Percentiles rank a stretch among this genome's conserved stretches.
Conservation (phyloP, 2,113 vertebrate genomes). For the Martes martes region DNA sequence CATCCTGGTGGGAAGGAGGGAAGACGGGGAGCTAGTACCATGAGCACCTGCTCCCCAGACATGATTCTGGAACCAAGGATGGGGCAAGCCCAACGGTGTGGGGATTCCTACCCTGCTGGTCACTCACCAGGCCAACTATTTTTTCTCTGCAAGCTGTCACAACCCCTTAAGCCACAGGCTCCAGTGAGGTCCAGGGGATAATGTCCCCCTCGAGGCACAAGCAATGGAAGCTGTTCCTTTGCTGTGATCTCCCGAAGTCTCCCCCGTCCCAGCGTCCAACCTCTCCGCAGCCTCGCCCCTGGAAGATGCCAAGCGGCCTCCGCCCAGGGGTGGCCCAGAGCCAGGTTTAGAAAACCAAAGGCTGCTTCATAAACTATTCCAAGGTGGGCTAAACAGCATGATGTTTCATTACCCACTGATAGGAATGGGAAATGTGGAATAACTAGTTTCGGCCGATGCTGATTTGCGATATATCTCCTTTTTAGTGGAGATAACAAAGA, state of each 20-base stretch:
- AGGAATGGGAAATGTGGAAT: constrained; percentile 42
- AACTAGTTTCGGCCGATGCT: constrained; percentile 17
- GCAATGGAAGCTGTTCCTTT: accelerated
- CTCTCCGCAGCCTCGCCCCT: accelerated
- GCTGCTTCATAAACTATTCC: not conserved
- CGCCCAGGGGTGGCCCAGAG: not conserved
- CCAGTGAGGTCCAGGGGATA: too few species aligned
- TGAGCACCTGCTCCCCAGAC: too few species aligned
- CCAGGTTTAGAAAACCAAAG: not conserved
- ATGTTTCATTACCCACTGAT: not conserved
- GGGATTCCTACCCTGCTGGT: not conserved
- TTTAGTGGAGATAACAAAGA: constrained; percentile 19
- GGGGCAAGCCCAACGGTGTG: not conserved
- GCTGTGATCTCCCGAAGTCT: accelerated
- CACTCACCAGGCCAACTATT: accelerated
- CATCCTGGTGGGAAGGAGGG: accelerated
- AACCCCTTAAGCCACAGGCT: too few species aligned
- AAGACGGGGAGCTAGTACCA: accelerated
- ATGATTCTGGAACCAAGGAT: accelerated
- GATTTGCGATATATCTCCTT: constrained; percentile 10
- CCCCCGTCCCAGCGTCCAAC: accelerated
- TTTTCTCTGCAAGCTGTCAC: not conserved
- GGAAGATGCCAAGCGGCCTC: accelerated
- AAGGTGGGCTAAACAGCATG: not conserved
- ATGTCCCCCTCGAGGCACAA: accelerated